Percentiles rank a stretch among this genome's conserved stretches.
Evolutionary conservation across 2,888 invertebrate species (phyloP).

Genomic region (Coenonympha glycerion): DNA sequence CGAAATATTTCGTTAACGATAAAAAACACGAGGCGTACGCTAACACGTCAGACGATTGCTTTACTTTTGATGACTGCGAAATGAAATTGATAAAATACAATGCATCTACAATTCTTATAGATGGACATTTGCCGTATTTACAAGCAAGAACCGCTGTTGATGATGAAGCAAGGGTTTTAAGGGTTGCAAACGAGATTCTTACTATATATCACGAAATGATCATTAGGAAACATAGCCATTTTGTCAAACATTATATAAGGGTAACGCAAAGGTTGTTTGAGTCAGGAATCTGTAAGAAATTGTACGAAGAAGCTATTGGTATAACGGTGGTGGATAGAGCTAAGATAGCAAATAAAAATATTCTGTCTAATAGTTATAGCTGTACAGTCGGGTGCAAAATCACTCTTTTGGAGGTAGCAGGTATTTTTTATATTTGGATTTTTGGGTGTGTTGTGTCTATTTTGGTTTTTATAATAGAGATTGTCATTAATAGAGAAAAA

Average conservation of each 20-base stretch:
- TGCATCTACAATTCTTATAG: constrained; percentile 45
- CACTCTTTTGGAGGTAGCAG: constrained; percentile 43
- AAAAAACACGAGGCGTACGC: constrained; percentile 41
- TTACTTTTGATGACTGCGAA: constrained; percentile 40
- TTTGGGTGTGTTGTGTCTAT: constrained; percentile 45
- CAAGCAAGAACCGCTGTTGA: constrained; percentile 47
- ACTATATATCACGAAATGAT: constrained; percentile 56
- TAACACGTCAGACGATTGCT: constrained; percentile 42
- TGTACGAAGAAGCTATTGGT: constrained; percentile 52
- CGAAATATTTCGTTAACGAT: constrained; percentile 47
- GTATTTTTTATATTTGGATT: constrained; percentile 49
- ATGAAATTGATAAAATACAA: constrained; percentile 35
- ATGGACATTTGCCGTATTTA: constrained; percentile 39
- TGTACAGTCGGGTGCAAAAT: constrained; percentile 54
- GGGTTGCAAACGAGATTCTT: constrained; percentile 42
- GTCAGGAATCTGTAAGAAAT: constrained; percentile 48
- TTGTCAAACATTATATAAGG: constrained; percentile 37
- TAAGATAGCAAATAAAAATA: constrained; percentile 39
- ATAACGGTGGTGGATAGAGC: constrained; percentile 43
- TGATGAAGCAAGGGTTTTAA: constrained; percentile 49
- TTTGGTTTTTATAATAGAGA: constrained; percentile 43
- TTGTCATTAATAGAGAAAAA: constrained; percentile 10
- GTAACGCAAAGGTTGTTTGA: constrained; percentile 46
- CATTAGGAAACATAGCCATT: constrained; percentile 40
- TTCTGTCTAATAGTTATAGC: constrained; percentile 47